phyloP scores from a whole-genome alignment of 2,797 vertebrate species.

The Eospalax fontanierii region DNA sequence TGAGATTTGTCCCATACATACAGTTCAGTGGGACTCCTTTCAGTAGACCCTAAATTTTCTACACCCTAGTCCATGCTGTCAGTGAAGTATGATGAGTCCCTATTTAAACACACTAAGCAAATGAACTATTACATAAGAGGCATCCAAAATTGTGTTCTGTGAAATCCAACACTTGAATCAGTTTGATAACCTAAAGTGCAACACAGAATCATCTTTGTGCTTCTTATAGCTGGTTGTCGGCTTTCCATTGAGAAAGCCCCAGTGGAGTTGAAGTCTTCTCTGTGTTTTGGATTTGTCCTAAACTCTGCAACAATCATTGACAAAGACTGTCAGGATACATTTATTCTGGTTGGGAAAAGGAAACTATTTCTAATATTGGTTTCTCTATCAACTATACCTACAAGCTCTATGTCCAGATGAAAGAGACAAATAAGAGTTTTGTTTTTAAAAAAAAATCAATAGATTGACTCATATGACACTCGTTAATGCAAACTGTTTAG shows the following conservation, averaged over 20 bases:
- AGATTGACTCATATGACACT: slow-evolving; percentile 79
- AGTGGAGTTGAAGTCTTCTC: background rate
- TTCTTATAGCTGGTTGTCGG: background rate
- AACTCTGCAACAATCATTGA: slow-evolving; percentile 26
- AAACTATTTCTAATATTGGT: slow-evolving; percentile 68
- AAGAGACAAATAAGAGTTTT: slow-evolving; percentile 76
- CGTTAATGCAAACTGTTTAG: slow-evolving; percentile 77
- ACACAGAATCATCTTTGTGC: background rate
- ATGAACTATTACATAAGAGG: background rate
- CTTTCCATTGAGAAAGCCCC: slow-evolving; percentile 39
- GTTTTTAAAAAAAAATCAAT: slow-evolving; percentile 70
- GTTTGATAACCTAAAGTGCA: background rate
- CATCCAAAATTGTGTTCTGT: background rate
- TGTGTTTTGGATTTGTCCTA: background rate
- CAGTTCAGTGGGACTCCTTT: background rate
- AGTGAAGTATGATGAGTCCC: background rate
- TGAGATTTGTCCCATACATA: background rate
- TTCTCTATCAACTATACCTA: slow-evolving; percentile 68
- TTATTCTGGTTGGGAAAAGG: slow-evolving; percentile 59
- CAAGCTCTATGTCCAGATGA: slow-evolving; percentile 75
- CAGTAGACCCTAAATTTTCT: background rate
- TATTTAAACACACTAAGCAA: background rate
- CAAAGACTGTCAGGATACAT: slow-evolving; percentile 70
- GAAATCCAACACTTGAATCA: background rate
- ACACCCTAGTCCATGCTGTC: background rate